Percentiles rank a stretch among this genome's conserved stretches.
Conservation (phyloP, 2,888 invertebrate species). For the Leptogaster cylindrica region DNA sequence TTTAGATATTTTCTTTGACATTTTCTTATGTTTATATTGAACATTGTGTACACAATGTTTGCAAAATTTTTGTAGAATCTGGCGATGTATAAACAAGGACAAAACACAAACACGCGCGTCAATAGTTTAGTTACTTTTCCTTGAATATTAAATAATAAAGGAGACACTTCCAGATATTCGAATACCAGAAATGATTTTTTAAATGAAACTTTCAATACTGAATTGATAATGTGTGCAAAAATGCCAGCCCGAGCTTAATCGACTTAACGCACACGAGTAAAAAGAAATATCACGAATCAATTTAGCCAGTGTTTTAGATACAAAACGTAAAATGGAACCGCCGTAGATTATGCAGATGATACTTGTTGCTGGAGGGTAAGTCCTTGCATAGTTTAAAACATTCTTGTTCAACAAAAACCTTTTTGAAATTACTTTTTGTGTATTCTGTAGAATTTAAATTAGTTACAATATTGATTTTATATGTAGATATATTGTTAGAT, state of each 20-base stretch:
- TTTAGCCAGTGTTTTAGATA: conserved; percentile 20
- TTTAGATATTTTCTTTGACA: not conserved
- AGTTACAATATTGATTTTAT: not conserved
- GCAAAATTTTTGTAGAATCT: not conserved
- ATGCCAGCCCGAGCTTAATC: not conserved
- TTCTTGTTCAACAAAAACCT: too few relatives aligned
- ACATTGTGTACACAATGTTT: too few relatives aligned
- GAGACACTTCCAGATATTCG: not conserved
- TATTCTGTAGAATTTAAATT: conserved; percentile 1
- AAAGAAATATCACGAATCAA: conserved; percentile 8
- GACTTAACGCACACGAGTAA: too few relatives aligned
- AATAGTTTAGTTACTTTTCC: not conserved
- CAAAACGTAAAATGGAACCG: conserved; percentile 46
- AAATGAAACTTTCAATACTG: not conserved
- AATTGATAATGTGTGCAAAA: conserved; percentile 25
- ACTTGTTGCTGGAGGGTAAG: conserved; percentile 63
- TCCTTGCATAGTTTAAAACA: too few relatives aligned
- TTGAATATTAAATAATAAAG: conserved; percentile 3
- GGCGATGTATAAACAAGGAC: conserved; percentile 6
- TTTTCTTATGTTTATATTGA: not conserved
- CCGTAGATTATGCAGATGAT: conserved; percentile 60
- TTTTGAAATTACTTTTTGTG: not conserved
- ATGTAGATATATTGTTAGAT: not conserved
- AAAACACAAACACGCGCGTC: conserved; percentile 10
- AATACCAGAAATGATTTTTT: too few relatives aligned